These are phyloP conservation scores for Lepidurus couesii DNA, from an alignment of 1,140 invertebrate genomes.

Conservation along the genomic window DNA sequence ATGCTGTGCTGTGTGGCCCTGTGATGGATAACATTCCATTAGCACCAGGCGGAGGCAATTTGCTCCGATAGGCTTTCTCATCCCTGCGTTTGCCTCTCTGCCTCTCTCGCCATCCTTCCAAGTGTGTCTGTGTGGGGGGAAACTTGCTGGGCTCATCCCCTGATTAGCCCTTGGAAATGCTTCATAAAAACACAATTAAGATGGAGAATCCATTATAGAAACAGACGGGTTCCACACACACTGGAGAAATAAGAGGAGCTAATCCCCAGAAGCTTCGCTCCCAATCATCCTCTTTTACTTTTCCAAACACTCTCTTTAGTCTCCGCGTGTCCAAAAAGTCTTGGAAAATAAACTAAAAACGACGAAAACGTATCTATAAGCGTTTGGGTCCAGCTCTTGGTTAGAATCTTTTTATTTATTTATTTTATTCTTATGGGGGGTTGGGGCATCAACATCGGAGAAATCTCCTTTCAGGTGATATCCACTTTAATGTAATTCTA, in stretches of 20 bases:
- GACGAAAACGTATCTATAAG: too few species aligned
- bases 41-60: conserved; percentile 17
- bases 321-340: background rate
- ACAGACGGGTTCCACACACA: background rate
- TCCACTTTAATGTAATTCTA: too few species aligned
- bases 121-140: background rate
- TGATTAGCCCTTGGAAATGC: conserved; percentile 18
- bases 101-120: too few species aligned
- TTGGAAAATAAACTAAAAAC: background rate
- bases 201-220: conserved; percentile 22
- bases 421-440: too few species aligned
- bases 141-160: background rate
- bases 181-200: conserved; percentile 22
- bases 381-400: too few species aligned
- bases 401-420: too few species aligned
- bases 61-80: conserved; percentile 4
- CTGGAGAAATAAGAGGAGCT: background rate
- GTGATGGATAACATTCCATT: conserved; percentile 18
- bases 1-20: background rate
- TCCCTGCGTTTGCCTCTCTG: background rate
- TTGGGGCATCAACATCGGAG: too few species aligned
- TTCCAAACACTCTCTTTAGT: background rate
- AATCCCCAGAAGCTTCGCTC: background rate
- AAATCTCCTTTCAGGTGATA: too few species aligned
- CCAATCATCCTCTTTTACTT: conserved; percentile 1